Percentiles rank a stretch among this genome's conserved stretches.
Evolutionary conservation across 2,797 vertebrate genomes (phyloP).

Genomic region (Pipistrellus pipistrellus): DNA sequence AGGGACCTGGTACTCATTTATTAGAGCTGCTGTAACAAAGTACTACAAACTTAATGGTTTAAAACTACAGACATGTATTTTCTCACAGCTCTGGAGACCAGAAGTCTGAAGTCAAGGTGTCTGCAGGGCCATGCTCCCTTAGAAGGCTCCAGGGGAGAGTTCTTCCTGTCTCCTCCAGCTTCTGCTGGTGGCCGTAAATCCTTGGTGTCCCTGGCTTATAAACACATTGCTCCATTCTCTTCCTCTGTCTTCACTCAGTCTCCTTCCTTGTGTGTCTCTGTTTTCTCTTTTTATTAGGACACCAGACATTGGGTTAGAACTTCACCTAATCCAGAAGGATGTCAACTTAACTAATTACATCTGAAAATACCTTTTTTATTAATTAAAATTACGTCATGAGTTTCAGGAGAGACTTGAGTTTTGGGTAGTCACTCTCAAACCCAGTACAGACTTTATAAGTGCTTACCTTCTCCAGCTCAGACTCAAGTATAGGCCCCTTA

Average conservation of each 20-base stretch:
- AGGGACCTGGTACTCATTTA: background rate
- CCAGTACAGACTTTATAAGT: background rate
- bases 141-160: background rate
- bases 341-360: background rate
- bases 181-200: fast-evolving
- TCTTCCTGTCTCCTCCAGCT: too few relatives aligned
- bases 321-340: background rate
- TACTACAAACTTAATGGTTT: background rate
- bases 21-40: background rate
- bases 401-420: background rate
- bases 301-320: background rate
- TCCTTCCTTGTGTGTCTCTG: background rate
- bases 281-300: background rate
- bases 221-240: background rate
- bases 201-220: background rate
- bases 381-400: background rate
- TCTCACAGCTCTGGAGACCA: background rate
- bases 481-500: background rate
- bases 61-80: background rate
- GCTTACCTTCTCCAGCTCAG: background rate
- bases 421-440: background rate
- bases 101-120: background rate
- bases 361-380: background rate
- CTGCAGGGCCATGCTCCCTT: too few relatives aligned
- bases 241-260: background rate